A percentile compares a stretch with the other conserved stretches of the same genome.
Conservation (phyloP, 2,113 vertebrate genomes). For the Bothrops jararaca region DNA sequence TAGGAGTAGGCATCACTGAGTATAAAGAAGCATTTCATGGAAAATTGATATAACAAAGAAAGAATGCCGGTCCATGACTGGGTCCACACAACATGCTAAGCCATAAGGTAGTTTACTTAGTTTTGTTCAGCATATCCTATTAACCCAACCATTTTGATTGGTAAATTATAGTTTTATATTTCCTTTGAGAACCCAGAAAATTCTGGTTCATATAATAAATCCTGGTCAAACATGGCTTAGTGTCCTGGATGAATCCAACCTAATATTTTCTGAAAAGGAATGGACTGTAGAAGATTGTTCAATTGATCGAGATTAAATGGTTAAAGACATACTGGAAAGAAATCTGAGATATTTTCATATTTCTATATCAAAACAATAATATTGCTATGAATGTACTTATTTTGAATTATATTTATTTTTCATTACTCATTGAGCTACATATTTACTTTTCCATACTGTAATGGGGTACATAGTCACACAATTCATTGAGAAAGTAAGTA, state of each 20-base stretch:
- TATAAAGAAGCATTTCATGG: neutral
- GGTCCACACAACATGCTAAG: neutral
- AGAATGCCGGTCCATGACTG: too few species aligned
- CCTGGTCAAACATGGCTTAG: neutral
- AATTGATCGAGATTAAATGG: neutral
- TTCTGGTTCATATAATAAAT: neutral
- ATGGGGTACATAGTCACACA: neutral
- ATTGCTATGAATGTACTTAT: neutral
- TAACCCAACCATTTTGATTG: neutral
- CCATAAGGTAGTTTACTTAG: neutral
- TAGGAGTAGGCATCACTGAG: neutral
- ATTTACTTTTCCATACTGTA: neutral
- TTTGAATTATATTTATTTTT: slow-evolving; percentile 4
- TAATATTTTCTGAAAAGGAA: neutral
- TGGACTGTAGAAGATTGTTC: neutral
- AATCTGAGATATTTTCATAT: neutral
- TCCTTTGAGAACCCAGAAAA: neutral
- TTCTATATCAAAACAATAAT: neutral
- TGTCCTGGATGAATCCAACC: neutral
- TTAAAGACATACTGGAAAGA: neutral
- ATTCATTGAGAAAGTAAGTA: neutral
- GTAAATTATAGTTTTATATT: neutral
- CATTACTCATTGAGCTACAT: neutral
- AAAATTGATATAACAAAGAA: neutral
- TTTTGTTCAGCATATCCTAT: neutral